A percentile compares a stretch with the other conserved stretches of the same genome.
These are phyloP conservation scores for Peromyscus californicus DNA, from an alignment of 2,113 vertebrate species.

Conservation along the genomic window DNA sequence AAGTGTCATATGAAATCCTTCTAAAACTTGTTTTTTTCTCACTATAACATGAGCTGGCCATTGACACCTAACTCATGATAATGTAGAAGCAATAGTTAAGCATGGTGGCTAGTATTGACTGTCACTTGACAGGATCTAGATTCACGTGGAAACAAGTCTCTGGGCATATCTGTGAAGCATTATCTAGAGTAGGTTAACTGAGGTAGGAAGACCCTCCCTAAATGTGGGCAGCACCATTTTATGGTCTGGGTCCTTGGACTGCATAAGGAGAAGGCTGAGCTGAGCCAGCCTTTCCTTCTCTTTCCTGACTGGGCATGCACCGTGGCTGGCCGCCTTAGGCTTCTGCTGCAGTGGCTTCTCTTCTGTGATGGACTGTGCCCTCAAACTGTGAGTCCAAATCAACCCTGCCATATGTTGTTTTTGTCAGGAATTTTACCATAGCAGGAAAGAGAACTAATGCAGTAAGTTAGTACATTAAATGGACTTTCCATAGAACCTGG, in stretches of 20 bases:
- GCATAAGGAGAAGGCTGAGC: not conserved
- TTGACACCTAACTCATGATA: not conserved
- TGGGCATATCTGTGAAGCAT: not conserved
- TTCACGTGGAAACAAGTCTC: not conserved
- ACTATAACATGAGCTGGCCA: not conserved
- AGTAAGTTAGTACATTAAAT: not conserved
- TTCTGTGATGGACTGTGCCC: not conserved
- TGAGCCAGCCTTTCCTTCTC: not conserved
- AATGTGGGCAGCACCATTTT: too few species aligned
- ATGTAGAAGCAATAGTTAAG: not conserved
- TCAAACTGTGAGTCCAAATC: not conserved
- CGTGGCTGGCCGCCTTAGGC: accelerated
- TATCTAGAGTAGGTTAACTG: not conserved
- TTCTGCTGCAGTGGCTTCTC: not conserved
- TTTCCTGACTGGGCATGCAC: not conserved
- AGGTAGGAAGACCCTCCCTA: not conserved
- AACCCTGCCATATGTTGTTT: not conserved
- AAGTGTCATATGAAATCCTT: not conserved
- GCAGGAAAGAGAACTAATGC: too few species aligned
- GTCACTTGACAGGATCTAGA: not conserved
- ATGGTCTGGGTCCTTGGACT: not conserved
- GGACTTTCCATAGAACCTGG: not conserved
- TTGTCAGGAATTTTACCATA: not conserved
- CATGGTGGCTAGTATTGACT: not conserved
- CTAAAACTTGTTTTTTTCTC: not conserved